Conservation (phyloP, 2,888 invertebrate genomes). For the Cephus sareptanus region DNA sequence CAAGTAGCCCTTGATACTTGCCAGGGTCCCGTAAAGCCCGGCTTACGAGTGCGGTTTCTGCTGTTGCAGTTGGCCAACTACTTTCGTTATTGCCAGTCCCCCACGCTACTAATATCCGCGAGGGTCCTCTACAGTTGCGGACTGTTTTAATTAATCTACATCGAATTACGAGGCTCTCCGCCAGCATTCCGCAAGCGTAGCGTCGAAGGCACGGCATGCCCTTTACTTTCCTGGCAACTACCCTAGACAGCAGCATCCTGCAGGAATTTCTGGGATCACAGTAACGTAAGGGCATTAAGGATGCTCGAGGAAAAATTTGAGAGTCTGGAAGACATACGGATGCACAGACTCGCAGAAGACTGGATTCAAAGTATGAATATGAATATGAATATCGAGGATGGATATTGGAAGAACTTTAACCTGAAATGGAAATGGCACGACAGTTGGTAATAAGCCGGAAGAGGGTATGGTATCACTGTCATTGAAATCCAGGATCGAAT, state of each 20-base stretch:
- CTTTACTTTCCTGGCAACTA: background rate
- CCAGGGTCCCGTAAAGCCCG: constrained; percentile 44
- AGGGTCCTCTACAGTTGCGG: constrained; percentile 33
- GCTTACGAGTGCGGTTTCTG: constrained; percentile 31
- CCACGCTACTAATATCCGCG: constrained; percentile 17
- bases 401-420: background rate
- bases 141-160: constrained; percentile 55
- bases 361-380: background rate
- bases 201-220: background rate
- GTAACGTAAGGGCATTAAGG: background rate
- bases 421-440: background rate
- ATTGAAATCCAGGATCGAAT: constrained; percentile 30
- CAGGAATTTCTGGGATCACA: background rate
- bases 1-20: constrained; percentile 49
- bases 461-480: background rate
- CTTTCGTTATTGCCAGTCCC: constrained; percentile 8
- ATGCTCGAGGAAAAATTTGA: background rate
- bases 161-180: constrained; percentile 35
- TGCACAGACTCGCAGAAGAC: background rate
- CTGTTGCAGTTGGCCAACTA: constrained; percentile 10
- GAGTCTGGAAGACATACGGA: background rate
- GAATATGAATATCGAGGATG: background rate
- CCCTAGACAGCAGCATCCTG: background rate
- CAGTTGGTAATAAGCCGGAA: background rate
- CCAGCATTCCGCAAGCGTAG: background rate